A percentile compares a stretch with the other conserved stretches of the same genome.
Conservation (phyloP, 2,113 vertebrate species). For the Chlorodrepanis virens region DNA sequence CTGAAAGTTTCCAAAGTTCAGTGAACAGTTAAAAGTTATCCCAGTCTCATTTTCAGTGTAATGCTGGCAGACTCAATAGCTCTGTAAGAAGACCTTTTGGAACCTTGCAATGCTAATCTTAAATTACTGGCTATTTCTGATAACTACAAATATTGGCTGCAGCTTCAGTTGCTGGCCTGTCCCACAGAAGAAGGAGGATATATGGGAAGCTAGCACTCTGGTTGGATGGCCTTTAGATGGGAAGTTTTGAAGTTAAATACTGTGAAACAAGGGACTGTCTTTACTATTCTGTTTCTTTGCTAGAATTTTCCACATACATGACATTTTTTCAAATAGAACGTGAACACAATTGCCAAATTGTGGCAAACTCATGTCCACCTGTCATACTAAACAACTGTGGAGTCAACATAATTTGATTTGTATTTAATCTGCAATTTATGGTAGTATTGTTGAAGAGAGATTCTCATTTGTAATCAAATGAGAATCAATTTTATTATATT, state of each 20-base stretch:
- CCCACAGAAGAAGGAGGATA: neutral
- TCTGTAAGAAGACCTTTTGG: neutral
- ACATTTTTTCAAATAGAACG: neutral
- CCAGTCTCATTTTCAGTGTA: neutral
- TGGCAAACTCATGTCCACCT: neutral
- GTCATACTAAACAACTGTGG: neutral
- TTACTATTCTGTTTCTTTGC: neutral
- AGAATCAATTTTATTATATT: neutral
- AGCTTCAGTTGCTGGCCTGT: neutral
- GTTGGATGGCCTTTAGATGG: neutral
- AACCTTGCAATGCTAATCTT: conserved; percentile 10
- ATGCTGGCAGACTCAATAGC: neutral
- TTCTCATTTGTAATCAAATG: neutral
- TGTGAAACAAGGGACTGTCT: neutral
- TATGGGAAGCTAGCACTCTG: neutral
- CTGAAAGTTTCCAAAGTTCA: neutral
- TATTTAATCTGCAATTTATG: neutral
- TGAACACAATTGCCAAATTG: neutral
- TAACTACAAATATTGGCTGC: neutral
- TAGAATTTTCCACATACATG: neutral
- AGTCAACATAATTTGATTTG: neutral
- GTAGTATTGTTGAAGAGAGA: neutral
- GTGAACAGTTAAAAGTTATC: conserved; percentile 4
- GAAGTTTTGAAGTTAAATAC: neutral
- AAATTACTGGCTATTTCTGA: neutral